Base-by-base conservation (phyloP, 2,888 invertebrate genomes). In the Lasioglossum morio region DNA sequence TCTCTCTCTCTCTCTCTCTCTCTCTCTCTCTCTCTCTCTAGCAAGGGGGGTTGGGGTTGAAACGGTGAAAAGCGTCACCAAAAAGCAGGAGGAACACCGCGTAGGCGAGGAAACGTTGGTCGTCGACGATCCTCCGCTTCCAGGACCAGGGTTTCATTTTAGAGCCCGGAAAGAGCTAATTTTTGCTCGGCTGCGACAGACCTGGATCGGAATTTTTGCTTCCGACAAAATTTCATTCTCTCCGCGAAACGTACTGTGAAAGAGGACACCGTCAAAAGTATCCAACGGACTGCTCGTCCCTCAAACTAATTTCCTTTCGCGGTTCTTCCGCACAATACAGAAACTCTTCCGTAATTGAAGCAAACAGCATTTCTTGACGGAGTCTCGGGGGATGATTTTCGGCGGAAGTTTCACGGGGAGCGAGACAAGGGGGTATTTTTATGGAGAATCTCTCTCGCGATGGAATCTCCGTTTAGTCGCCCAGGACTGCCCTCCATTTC, bases 61-160 rank as follows among this genome's bases (percentile, higher is more conserved):
- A 8, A 63, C 75, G 72, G 81, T 80, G 87, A 77, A 82, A 82
- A 87, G 73, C 84, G 69, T 72, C 86, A 76, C 57, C 79, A 66
- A 85, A 77, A 79, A 72, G 76, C 74, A 30, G 43, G 66, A 84
- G 73, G 48, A 74, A 69, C n/a, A 72, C 48, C 60, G 37, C 43
- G 43, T 46, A 48, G 77, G 77, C 79, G 75, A 75, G 74, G 78
- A 78, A 82, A 78, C 82, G 37, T 34, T 34, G 70, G 14, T 75
- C 74, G 48, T 74, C 77, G 69, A 48, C 40, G 81, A 81, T 73
- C 40, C 84, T 74, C 74, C 23, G 70, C 48, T 78, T 75, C 73
- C 77, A 72, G 40, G n/a, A 30, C 19, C 72, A n/a, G 78, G 72
- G 72, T 74, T 84, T 75, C 48, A 78, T 82, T 48, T 57, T 37